A percentile compares a stretch with the other conserved stretches of the same genome.
Conservation (phyloP, 2,113 vertebrate species). For the Dasyurus viverrinus region DNA sequence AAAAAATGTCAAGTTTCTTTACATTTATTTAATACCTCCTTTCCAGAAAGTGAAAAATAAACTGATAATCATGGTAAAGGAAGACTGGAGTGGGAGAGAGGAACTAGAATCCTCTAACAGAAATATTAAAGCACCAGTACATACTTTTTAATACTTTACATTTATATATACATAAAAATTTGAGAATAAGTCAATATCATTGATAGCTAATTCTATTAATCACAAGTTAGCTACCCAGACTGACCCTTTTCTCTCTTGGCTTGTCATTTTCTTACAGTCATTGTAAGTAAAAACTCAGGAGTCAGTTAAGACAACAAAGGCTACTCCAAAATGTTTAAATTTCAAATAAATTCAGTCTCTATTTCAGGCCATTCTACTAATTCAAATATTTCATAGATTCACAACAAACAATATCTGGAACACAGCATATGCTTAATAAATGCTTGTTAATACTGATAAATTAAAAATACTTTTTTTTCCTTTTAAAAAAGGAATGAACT, state of each 20-base stretch:
- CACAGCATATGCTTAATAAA: background rate
- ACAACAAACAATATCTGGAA: background rate
- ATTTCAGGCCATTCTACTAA: background rate
- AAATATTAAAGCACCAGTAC: background rate
- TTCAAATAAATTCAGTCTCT: background rate
- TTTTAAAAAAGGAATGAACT: background rate
- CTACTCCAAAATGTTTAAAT: background rate
- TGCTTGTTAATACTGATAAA: background rate
- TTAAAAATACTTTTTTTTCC: background rate
- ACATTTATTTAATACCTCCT: constrained; percentile 35
- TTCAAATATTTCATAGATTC: background rate
- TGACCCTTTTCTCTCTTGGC: background rate
- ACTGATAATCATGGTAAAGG: background rate
- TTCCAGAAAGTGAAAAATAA: constrained; percentile 48
- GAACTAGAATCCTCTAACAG: background rate
- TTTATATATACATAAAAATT: background rate
- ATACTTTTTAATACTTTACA: background rate
- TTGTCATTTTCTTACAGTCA: background rate
- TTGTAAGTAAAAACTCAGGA: background rate
- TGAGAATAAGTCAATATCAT: background rate
- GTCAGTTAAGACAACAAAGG: background rate
- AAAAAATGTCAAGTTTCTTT: background rate
- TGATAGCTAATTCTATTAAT: background rate
- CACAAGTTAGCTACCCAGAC: background rate
- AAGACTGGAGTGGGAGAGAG: background rate